Percentiles rank a stretch among this genome's conserved stretches.
Conservation (phyloP, 2,113 vertebrate genomes). For the Hiodon alosoides region DNA sequence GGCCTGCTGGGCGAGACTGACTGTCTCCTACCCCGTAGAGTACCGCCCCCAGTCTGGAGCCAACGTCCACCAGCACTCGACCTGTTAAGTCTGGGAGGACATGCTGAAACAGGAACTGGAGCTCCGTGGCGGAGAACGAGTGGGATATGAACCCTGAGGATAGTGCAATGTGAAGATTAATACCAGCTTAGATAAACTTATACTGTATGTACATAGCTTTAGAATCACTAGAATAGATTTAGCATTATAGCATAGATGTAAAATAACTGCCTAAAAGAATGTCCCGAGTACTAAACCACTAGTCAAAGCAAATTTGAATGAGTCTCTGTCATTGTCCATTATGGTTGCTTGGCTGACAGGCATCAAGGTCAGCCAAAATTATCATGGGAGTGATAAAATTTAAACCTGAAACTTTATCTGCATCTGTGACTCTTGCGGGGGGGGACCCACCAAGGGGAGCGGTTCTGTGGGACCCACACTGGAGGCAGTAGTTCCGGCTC, state of each 20-base stretch:
- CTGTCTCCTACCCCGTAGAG: constrained; percentile 74
- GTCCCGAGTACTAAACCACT: too few relatives aligned
- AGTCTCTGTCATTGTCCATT: too few relatives aligned
- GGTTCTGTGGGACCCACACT: constrained; percentile 75
- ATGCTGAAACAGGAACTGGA: constrained; percentile 83
- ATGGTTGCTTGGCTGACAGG: neutral
- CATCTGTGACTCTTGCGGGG: neutral
- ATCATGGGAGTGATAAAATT: too few relatives aligned
- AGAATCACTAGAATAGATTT: too few relatives aligned
- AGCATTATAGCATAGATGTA: too few relatives aligned
- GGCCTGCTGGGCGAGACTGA: neutral
- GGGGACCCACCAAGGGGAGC: constrained; percentile 71
- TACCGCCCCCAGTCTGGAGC: constrained; percentile 86
- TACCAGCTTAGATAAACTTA: neutral
- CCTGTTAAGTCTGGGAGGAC: constrained; percentile 81
- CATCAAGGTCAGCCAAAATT: too few relatives aligned
- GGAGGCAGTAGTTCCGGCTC: constrained; percentile 79
- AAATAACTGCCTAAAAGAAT: too few relatives aligned
- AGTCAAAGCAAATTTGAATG: too few relatives aligned
- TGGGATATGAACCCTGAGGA: constrained; percentile 87
- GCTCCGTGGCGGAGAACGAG: constrained; percentile 83
- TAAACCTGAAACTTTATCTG: neutral
- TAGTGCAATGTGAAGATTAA: constrained; percentile 34
- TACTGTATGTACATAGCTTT: neutral
- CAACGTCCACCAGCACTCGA: constrained; percentile 80